phyloP scores from a whole-genome alignment of 2,113 vertebrate species.

The Antennarius striatus region DNA sequence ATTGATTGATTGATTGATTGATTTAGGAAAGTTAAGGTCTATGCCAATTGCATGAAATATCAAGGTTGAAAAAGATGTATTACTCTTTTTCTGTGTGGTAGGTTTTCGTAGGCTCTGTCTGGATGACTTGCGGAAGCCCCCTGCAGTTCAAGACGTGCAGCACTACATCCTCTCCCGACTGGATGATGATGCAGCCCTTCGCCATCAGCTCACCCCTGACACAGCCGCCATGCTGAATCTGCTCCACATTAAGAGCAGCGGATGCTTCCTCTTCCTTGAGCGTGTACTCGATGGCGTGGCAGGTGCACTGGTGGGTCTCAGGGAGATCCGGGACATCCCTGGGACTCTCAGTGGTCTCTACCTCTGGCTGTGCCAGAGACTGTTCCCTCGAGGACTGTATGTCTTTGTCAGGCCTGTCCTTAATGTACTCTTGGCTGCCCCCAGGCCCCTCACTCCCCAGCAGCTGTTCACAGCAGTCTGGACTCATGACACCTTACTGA shows the following conservation, averaged over 20 bases:
- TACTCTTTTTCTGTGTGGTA: constrained; percentile 44
- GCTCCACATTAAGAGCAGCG: constrained; percentile 85
- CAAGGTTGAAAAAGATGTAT: not conserved
- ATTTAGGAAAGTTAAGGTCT: too few species aligned
- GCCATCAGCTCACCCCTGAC: constrained; percentile 81
- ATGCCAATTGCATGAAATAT: not conserved
- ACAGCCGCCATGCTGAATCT: constrained; percentile 84
- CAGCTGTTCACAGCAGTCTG: constrained; percentile 73
- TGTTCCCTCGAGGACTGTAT: constrained; percentile 81
- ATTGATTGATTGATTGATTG: too few species aligned
- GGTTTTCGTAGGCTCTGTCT: constrained; percentile 81
- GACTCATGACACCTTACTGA: constrained; percentile 69
- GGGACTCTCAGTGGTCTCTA: constrained; percentile 85
- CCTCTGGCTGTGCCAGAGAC: constrained; percentile 85
- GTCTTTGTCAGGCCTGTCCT: constrained; percentile 75
- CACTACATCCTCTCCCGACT: constrained; percentile 84
- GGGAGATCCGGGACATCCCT: constrained; percentile 84
- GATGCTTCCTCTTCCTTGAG: constrained; percentile 85
- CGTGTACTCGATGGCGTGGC: constrained; percentile 82
- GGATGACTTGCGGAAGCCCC: constrained; percentile 82
- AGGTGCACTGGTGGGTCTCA: constrained; percentile 71
- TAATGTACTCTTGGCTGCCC: constrained; percentile 77
- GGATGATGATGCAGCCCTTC: constrained; percentile 77
- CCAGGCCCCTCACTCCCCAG: constrained; percentile 64
- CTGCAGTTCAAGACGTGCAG: constrained; percentile 79